phyloP scores from a whole-genome alignment of 1,140 invertebrate genomes.

The Anastatus disparis region DNA sequence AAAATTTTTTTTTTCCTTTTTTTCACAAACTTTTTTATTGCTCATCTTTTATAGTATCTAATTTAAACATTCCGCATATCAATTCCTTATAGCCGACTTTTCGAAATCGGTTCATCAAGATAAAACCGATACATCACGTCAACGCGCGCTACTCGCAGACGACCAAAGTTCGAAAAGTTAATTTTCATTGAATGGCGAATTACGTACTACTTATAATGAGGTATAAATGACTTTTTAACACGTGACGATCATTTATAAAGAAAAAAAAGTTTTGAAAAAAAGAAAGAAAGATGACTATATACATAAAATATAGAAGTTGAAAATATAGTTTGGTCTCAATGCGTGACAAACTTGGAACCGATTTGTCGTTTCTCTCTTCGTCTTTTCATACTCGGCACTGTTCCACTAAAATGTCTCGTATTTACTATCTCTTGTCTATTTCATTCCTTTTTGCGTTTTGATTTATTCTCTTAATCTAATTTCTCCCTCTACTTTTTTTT shows the following conservation, averaged over 20 bases:
- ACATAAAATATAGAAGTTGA: too few relatives aligned
- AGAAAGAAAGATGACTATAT: too few relatives aligned
- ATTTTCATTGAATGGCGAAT: slow-evolving; percentile 25
- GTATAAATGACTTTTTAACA: slow-evolving; percentile 20
- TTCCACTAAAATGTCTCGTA: slow-evolving; percentile 3
- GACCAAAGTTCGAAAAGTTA: slow-evolving; percentile 20
- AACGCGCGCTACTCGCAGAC: not conserved
- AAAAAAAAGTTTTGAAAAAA: too few relatives aligned
- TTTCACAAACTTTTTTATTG: not conserved
- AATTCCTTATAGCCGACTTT: not conserved
- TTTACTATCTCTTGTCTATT: slow-evolving; percentile 6
- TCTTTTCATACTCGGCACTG: not conserved
- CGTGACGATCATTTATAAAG: slow-evolving; percentile 15
- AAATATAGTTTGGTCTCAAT: too few relatives aligned
- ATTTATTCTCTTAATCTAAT: slow-evolving; percentile 35
- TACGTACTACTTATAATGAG: slow-evolving; percentile 6
- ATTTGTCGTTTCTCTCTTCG: not conserved
- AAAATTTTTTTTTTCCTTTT: not conserved
- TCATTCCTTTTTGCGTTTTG: slow-evolving; percentile 15
- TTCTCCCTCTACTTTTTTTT: slow-evolving; percentile 19
- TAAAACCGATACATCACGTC: not conserved
- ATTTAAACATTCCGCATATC: slow-evolving; percentile 10
- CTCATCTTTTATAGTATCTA: not conserved
- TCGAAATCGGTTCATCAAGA: slow-evolving; percentile 11
- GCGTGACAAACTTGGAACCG: slow-evolving; percentile 21